phyloP scores from a whole-genome alignment of 2,888 invertebrate genomes.

The Ophion slaviceki region DNA sequence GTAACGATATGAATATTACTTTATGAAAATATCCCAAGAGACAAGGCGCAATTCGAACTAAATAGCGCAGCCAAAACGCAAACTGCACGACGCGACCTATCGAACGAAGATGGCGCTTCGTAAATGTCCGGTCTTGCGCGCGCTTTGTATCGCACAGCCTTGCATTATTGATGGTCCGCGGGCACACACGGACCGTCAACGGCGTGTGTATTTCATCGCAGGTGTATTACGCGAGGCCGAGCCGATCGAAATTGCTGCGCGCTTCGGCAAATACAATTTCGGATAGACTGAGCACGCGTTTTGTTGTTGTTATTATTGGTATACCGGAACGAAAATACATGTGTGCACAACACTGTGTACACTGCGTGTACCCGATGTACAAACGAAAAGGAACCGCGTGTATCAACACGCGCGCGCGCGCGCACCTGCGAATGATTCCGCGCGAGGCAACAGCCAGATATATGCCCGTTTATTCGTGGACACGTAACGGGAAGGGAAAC shows the following conservation, averaged over 20 bases:
- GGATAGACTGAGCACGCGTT: constrained; percentile 71
- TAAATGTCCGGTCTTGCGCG: background rate
- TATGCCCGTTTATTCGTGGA: constrained; percentile 42
- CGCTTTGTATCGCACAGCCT: background rate
- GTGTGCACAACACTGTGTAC: constrained; percentile 10
- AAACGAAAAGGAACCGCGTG: constrained; percentile 49
- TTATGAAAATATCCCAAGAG: background rate
- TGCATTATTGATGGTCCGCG: background rate
- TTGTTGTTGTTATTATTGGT: constrained; percentile 73
- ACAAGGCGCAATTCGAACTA: background rate
- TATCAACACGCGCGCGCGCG: background rate
- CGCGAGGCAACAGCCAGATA: background rate
- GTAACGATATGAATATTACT: background rate
- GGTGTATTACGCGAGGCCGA: constrained; percentile 47
- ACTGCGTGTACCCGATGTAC: constrained; percentile 52
- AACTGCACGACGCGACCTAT: background rate
- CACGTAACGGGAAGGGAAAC: constrained; percentile 43
- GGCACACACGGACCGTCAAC: background rate
- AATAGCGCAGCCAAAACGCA: background rate
- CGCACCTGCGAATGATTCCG: constrained; percentile 30
- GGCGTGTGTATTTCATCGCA: constrained; percentile 41
- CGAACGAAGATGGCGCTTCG: background rate
- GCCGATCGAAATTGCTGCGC: constrained; percentile 57
- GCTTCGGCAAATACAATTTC: constrained; percentile 70
- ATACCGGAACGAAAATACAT: constrained; percentile 58